Conservation (phyloP, 2,888 invertebrate species). For the Toxonevra muliebris region DNA sequence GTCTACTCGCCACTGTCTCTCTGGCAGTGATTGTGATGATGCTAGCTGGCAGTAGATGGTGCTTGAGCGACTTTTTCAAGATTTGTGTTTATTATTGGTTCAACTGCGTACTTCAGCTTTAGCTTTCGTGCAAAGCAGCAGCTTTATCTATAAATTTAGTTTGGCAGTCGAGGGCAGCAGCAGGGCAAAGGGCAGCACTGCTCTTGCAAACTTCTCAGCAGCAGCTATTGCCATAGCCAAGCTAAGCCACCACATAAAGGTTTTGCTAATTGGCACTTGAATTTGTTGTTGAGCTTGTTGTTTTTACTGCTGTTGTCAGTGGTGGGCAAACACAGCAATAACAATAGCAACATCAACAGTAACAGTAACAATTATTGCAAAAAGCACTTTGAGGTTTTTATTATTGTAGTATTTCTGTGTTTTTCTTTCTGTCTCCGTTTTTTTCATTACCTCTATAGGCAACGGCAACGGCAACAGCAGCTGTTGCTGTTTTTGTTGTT, state of each 20-base stretch:
- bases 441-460: too few relatives aligned
- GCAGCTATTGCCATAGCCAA: not conserved
- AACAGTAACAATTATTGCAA: not conserved
- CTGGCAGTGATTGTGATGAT: too few relatives aligned
- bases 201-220: too few relatives aligned
- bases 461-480: not conserved
- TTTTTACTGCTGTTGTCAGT: constrained; percentile 5
- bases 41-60: too few relatives aligned
- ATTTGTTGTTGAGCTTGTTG: constrained; percentile 11
- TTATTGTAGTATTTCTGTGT: not conserved
- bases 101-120: too few relatives aligned
- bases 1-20: too few relatives aligned
- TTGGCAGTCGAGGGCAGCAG: too few relatives aligned
- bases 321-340: constrained; percentile 4
- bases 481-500: not conserved
- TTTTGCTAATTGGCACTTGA: constrained; percentile 29
- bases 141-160: too few relatives aligned
- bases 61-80: too few relatives aligned
- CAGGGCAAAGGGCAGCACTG: too few relatives aligned
- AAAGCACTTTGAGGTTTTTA: not conserved
- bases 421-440: not conserved
- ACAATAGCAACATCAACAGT: not conserved
- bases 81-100: too few relatives aligned
- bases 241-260: not conserved
- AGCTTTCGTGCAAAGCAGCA: too few relatives aligned